Evolutionary conservation across 2,888 invertebrate genomes (phyloP), one percentile per base, ranked within the genome.

Genomic region (Poecilus cupreus): DNA sequence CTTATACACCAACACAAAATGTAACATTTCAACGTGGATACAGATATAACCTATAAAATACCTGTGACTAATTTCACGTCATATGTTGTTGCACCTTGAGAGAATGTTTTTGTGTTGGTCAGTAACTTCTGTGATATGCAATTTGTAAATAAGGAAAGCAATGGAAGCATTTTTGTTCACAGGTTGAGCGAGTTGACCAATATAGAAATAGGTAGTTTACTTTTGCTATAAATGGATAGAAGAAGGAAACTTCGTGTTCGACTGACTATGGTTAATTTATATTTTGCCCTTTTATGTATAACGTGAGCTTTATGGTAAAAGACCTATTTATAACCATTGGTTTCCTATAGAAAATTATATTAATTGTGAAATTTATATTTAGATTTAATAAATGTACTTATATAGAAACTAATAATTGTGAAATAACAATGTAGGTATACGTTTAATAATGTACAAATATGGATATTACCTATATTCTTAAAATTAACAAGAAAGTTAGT

Each of bases 221-320:
- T 51, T 8, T 51, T 51, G 51, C 51, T 51, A 18, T 51, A 51
- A 51, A 51, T 2, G 51, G 51, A 51, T 11, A 18, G 3, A 8
- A 51, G n/a, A 18, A 51, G 43, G 43, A 43, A 11, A 51, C 18
- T 51, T 10, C 18, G 32, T 32, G 32, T 32, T 32, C 4, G 32
- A 3, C 8, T 32, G 2, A 32, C 32, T 32, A 8, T 32, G 43
- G 43, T 43, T 51, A 51, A 51, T 51, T 51, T 18, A 51, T 51
- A 46, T 51, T 51, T 51, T 51, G 51, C 18, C 51, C 51, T 51
- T 51, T 51, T 51, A 51, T 18, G 51, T 51, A 6, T 16, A 51
- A 16, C 3, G 10, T 18, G 51, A 18, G 51, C 8, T 51, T 18
- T 51, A 51, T 51, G 51, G 51, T 13, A 5, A 10, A 3, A 43